A percentile compares a stretch with the other conserved stretches of the same genome.
Evolutionary conservation across 1,140 invertebrate genomes (phyloP).

Genomic region (Ceratina japonica): DNA sequence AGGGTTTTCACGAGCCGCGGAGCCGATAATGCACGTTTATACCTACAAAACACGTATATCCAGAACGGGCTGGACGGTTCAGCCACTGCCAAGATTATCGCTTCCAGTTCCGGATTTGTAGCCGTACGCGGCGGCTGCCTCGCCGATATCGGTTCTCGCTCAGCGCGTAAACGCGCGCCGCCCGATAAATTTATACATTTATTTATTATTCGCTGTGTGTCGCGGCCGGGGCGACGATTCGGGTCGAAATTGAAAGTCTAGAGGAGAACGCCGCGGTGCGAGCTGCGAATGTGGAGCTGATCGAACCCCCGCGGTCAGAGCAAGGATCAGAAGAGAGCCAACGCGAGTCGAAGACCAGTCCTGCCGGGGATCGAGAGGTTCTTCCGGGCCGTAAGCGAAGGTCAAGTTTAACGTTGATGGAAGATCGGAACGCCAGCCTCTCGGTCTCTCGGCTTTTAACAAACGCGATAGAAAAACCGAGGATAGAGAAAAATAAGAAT

Average conservation of each 20-base stretch:
- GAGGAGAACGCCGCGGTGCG: background rate
- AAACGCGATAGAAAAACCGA: background rate
- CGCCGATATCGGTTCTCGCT: background rate
- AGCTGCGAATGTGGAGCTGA: slow-evolving; percentile 47
- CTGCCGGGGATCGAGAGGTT: slow-evolving; percentile 42
- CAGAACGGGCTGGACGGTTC: slow-evolving; percentile 80
- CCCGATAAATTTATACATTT: too few species aligned
- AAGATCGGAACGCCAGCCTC: too few species aligned
- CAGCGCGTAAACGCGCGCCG: too few species aligned
- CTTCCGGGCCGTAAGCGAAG: slow-evolving; percentile 24
- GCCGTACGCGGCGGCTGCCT: background rate
- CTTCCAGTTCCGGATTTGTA: slow-evolving; percentile 52
- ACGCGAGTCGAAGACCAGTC: slow-evolving; percentile 41
- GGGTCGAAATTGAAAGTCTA: too few species aligned
- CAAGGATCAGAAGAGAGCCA: slow-evolving; percentile 68
- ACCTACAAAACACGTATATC: slow-evolving; percentile 70
- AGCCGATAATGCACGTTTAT: slow-evolving; percentile 59
- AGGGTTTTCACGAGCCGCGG: slow-evolving; percentile 33
- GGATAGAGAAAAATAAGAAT: slow-evolving; percentile 25
- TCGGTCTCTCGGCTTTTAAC: too few species aligned
- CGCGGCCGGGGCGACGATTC: background rate
- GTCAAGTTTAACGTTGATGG: too few species aligned
- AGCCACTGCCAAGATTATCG: slow-evolving; percentile 71
- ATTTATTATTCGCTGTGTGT: too few species aligned
- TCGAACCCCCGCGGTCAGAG: slow-evolving; percentile 54